Evolutionary conservation across 2,888 invertebrate genomes (phyloP).

Genomic region (Eubasilissa splendida): DNA sequence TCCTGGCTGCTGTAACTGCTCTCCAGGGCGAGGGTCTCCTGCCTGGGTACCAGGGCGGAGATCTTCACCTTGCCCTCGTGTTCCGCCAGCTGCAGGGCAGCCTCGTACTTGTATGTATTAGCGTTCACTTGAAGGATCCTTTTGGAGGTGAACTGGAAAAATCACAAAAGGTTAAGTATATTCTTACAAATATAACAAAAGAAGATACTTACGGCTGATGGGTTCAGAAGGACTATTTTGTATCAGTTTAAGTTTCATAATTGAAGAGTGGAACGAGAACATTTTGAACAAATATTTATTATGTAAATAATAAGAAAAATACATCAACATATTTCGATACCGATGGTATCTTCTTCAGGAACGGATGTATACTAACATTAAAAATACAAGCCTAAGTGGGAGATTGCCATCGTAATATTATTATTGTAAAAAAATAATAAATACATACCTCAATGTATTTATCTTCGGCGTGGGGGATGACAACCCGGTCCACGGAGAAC

Average conservation of each 20-base stretch:
- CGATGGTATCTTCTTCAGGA: too few species aligned
- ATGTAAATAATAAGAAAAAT: too few species aligned
- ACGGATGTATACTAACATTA: too few species aligned
- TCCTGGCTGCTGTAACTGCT: conserved; percentile 66
- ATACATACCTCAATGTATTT: conserved; percentile 63
- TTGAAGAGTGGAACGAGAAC: too few species aligned
- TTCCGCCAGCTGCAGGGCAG: conserved; percentile 64
- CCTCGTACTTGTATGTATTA: conserved; percentile 70
- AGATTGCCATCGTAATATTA: neutral
- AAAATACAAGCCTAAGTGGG: too few species aligned
- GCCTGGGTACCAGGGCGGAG: conserved; percentile 67
- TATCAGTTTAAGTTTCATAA: too few species aligned
- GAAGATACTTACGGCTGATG: too few species aligned
- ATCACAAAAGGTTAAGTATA: neutral
- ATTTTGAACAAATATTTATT: too few species aligned
- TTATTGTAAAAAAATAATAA: neutral
- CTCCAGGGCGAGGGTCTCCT: conserved; percentile 68
- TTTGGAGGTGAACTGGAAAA: conserved; percentile 63
- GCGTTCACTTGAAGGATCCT: conserved; percentile 71
- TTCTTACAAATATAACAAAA: too few species aligned
- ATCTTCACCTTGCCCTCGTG: conserved; percentile 66
- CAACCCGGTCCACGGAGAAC: conserved; percentile 64
- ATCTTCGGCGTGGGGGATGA: conserved; percentile 66
- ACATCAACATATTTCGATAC: too few species aligned
- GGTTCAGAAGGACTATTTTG: too few species aligned